Conservation (phyloP, 1,140 invertebrate species). For the Anthonomus grandis region DNA sequence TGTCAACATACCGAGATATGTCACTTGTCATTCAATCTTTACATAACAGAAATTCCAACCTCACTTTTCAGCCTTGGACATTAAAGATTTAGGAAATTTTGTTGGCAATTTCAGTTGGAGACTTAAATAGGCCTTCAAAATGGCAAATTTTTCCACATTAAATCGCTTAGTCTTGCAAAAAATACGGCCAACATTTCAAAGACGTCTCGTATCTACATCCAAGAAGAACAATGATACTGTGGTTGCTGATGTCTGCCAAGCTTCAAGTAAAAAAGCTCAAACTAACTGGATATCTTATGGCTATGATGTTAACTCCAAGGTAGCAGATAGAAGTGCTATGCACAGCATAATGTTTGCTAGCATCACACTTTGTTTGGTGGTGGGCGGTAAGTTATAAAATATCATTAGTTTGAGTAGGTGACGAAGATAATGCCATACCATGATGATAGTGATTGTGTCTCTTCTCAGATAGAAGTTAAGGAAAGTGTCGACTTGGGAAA, state of each 20-base stretch:
- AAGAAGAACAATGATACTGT: slow-evolving; percentile 45
- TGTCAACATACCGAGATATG: no score
- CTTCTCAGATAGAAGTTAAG: no score
- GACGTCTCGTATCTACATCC: slow-evolving; percentile 43
- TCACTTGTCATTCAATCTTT: no score
- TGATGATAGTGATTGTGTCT: no score
- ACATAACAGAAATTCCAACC: no score
- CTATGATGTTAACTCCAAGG: slow-evolving; percentile 60
- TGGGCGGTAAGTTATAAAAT: slow-evolving; percentile 46
- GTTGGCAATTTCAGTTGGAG: no score
- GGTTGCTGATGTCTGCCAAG: slow-evolving; percentile 26
- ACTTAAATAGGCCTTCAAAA: no score
- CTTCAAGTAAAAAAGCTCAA: slow-evolving; percentile 7
- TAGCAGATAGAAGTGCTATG: slow-evolving; percentile 62
- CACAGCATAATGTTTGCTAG: slow-evolving; percentile 67
- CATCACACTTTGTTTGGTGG: slow-evolving; percentile 65
- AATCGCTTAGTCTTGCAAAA: slow-evolving; percentile 27
- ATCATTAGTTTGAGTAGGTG: background rate
- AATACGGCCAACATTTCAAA: slow-evolving; percentile 30
- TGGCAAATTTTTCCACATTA: slow-evolving; percentile 30
- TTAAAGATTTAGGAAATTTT: no score
- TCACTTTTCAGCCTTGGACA: no score
- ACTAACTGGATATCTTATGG: slow-evolving; percentile 83
- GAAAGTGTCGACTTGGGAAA: no score
- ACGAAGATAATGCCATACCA: no score